Conservation (phyloP, 2,888 invertebrate genomes). For the Andrena flavipes region DNA sequence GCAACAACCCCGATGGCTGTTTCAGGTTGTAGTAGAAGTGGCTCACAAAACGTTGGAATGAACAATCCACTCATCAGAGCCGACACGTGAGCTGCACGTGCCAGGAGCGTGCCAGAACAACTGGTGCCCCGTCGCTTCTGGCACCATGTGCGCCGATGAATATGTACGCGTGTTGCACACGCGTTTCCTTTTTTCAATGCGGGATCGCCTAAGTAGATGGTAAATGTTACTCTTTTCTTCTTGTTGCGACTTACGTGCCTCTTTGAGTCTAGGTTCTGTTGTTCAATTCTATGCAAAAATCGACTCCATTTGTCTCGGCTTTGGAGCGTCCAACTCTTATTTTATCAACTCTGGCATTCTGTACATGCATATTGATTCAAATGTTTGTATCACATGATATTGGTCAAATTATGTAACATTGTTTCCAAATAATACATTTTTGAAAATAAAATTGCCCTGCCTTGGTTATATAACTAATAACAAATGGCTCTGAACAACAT, state of each 20-base stretch:
- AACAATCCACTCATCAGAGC: constrained; percentile 83
- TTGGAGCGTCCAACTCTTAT: background rate
- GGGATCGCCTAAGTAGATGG: constrained; percentile 25
- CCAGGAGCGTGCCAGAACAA: constrained; percentile 81
- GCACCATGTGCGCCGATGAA: constrained; percentile 78
- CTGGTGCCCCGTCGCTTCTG: constrained; percentile 80
- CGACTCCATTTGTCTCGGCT: background rate
- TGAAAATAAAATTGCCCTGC: no score
- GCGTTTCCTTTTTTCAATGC: constrained; percentile 18
- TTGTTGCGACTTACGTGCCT: background rate
- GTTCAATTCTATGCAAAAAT: background rate
- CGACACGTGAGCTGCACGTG: constrained; percentile 83
- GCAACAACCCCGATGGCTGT: constrained; percentile 36
- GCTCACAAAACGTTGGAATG: constrained; percentile 79
- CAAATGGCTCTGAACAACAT: no score
- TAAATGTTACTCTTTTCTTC: constrained; percentile 34
- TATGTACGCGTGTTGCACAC: constrained; percentile 54
- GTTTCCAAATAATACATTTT: no score
- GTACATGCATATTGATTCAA: no score
- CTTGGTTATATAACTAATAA: no score
- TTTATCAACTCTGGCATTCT: no score
- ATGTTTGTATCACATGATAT: no score
- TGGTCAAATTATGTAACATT: no score
- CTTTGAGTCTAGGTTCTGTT: constrained; percentile 2
- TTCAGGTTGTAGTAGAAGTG: constrained; percentile 54